Evolutionary conservation across 2,797 vertebrate species (phyloP).

Genomic region (Sebastes nivosus): DNA sequence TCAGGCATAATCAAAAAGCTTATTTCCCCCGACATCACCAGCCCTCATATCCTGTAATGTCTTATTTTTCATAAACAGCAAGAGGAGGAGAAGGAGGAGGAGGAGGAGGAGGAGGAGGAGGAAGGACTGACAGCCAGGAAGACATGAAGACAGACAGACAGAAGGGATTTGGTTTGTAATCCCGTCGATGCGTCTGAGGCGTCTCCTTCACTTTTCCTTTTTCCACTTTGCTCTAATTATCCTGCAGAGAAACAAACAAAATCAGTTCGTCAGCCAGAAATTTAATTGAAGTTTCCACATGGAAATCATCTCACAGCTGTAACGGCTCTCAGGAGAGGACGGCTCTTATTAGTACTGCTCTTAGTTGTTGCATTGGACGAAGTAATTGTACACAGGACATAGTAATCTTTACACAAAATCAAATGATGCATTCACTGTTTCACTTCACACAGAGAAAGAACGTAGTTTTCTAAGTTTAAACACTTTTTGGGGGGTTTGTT

Average conservation of each 20-base stretch:
- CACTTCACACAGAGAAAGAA: no score
- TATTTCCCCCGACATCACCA: constrained; percentile 58
- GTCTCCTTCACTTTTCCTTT: constrained; percentile 27
- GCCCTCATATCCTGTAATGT: constrained; percentile 44
- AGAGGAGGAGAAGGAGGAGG: background rate
- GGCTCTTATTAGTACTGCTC: background rate
- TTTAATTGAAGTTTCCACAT: constrained; percentile 50
- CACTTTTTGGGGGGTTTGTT: no score
- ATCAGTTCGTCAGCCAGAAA: constrained; percentile 47
- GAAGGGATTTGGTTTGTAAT: constrained; percentile 44
- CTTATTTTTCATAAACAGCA: constrained; percentile 53
- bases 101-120: constrained; percentile 19
- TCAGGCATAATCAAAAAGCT: constrained; percentile 42
- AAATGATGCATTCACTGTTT: no score
- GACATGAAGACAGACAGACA: constrained; percentile 11
- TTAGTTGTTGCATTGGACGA: background rate
- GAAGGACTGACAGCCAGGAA: background rate
- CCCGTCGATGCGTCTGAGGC: constrained; percentile 32
- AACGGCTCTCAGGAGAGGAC: background rate
- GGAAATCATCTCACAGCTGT: constrained; percentile 33
- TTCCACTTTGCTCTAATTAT: constrained; percentile 54
- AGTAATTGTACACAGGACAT: background rate
- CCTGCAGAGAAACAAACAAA: constrained; percentile 59
- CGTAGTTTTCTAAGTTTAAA: no score
- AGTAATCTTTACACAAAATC: background rate